phyloP scores from a whole-genome alignment of 2,797 vertebrate genomes.

The Hydrophis major region DNA sequence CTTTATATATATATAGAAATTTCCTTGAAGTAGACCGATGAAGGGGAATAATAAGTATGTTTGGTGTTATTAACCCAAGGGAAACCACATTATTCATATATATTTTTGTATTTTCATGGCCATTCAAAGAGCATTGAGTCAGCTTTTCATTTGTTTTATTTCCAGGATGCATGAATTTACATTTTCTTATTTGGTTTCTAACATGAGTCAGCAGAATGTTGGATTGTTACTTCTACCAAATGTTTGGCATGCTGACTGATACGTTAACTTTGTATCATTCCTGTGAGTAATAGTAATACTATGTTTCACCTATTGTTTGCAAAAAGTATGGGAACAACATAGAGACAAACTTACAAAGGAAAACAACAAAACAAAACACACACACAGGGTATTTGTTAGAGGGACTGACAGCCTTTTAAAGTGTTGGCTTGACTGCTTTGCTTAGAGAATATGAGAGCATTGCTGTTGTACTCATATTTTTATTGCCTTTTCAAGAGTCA shows the following conservation, averaged over 20 bases:
- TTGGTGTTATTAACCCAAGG: neutral
- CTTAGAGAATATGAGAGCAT: neutral
- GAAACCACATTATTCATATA: neutral
- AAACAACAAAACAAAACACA: no score
- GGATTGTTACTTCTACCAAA: neutral
- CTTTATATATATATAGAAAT: no score
- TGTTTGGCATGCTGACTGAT: neutral
- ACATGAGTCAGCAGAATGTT: neutral
- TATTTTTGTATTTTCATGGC: neutral
- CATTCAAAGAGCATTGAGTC: neutral
- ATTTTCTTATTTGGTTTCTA: neutral
- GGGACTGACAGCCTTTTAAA: neutral
- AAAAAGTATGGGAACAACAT: neutral
- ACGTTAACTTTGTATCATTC: neutral
- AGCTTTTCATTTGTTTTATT: neutral
- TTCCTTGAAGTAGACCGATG: neutral
- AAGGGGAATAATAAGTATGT: neutral
- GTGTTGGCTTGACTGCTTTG: neutral
- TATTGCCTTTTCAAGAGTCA: neutral
- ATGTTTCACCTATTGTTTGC: neutral
- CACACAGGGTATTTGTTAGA: neutral
- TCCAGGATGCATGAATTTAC: neutral
- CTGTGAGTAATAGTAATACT: neutral
- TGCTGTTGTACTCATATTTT: neutral
- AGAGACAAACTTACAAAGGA: neutral